A percentile compares a stretch with the other conserved stretches of the same genome.
Evolutionary conservation across 2,797 vertebrate species (phyloP).

Genomic region (Semaprochilodus insignis): DNA sequence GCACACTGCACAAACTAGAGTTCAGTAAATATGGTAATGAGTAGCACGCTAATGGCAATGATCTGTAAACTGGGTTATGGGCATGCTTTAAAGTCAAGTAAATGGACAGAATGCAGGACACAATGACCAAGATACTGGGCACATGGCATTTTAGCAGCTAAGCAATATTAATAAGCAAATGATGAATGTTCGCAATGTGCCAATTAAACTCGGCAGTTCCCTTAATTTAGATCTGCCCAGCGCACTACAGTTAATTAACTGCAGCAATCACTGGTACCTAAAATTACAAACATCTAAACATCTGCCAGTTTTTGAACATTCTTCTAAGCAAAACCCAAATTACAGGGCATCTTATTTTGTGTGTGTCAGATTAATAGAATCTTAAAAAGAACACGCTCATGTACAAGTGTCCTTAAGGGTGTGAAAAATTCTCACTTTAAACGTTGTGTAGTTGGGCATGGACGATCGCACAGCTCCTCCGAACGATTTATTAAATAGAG

Average conservation of each 20-base stretch:
- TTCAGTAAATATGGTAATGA: conserved; percentile 80
- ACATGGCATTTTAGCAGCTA: conserved; percentile 44
- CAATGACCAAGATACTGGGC: background rate
- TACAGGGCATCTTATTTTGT: background rate
- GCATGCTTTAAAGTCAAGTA: conserved; percentile 46
- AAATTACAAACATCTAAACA: background rate
- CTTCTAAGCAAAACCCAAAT: background rate
- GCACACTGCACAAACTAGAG: conserved; percentile 74
- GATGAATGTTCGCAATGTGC: conserved; percentile 65
- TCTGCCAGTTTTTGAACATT: background rate
- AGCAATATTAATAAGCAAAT: conserved; percentile 55
- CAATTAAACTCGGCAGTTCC: conserved; percentile 63
- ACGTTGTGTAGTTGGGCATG: background rate
- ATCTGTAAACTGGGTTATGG: conserved; percentile 60
- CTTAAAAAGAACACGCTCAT: conserved; percentile 8
- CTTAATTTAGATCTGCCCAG: conserved; percentile 21
- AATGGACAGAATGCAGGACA: background rate
- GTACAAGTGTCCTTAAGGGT: conserved; percentile 7
- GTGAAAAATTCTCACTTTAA: background rate
- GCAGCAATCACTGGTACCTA: background rate
- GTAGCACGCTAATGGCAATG: conserved; percentile 70
- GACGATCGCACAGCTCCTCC: background rate
- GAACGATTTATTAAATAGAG: conserved; percentile 24
- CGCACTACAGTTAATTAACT: conserved; percentile 25
- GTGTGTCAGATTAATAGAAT: background rate